These are phyloP conservation scores for Cololabis saira DNA, from an alignment of 2,113 vertebrate species.

Conservation along the genomic window DNA sequence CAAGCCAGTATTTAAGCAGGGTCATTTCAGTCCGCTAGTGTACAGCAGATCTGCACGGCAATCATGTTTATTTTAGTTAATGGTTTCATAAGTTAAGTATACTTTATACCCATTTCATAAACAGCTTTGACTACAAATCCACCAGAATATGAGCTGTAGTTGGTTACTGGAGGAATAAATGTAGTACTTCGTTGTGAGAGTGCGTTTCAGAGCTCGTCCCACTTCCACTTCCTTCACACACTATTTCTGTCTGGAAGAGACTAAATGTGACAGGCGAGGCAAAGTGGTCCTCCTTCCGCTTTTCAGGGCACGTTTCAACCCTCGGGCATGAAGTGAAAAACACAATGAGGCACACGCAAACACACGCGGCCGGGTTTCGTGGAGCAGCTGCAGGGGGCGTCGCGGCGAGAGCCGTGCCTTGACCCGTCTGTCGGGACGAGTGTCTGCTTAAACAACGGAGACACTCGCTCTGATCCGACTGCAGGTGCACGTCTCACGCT, in stretches of 20 bases:
- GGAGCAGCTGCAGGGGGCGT: slow-evolving; percentile 46
- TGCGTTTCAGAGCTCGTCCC: not conserved
- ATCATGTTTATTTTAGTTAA: not conserved
- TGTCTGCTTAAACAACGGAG: slow-evolving; percentile 46
- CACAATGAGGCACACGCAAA: slow-evolving; percentile 12
- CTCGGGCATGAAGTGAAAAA: slow-evolving; percentile 35
- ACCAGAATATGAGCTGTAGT: too few species aligned
- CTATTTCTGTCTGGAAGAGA: slow-evolving; percentile 49
- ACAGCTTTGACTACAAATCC: too few species aligned
- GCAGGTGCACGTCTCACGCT: slow-evolving; percentile 37
- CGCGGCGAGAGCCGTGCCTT: slow-evolving; percentile 46
- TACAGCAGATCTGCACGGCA: not conserved
- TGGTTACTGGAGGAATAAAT: not conserved
- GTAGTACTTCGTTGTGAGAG: not conserved
- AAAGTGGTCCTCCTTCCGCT: slow-evolving; percentile 59
- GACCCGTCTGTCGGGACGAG: slow-evolving; percentile 47
- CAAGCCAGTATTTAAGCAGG: too few species aligned
- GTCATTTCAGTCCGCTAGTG: too few species aligned
- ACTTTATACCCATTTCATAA: too few species aligned
- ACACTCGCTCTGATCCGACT: slow-evolving; percentile 42
- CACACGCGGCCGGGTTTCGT: too few species aligned
- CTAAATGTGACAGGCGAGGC: slow-evolving; percentile 58
- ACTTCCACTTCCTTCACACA: slow-evolving; percentile 32
- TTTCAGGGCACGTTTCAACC: slow-evolving; percentile 52
- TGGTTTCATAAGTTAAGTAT: not conserved